Percentiles rank a stretch among this genome's conserved stretches.
These are phyloP conservation scores for Tillus elongatus DNA, from an alignment of 2,888 invertebrate species.

Conservation along the genomic window DNA sequence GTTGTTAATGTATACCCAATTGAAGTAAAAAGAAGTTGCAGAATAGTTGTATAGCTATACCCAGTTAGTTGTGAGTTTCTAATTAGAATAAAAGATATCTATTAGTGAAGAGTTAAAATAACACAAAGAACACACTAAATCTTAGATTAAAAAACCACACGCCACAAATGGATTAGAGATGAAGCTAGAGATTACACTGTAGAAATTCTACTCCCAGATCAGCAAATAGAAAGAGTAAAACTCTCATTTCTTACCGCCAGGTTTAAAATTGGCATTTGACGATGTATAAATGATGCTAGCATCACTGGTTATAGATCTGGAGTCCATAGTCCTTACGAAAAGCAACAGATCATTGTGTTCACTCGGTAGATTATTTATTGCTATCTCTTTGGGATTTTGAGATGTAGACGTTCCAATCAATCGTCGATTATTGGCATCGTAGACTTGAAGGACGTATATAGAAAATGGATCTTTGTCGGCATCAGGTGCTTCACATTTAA, in stretches of 20 bases:
- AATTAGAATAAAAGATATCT: no score
- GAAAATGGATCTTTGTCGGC: slow-evolving; percentile 28
- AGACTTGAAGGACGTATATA: slow-evolving; percentile 47
- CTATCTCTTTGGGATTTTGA: slow-evolving; percentile 41
- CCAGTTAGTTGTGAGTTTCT: no score
- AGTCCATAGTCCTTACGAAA: slow-evolving; percentile 45
- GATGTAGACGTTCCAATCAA: slow-evolving; percentile 46
- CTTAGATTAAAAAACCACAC: no score
- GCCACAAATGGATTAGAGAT: no score
- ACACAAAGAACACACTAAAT: no score
- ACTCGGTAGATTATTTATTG: slow-evolving; percentile 42
- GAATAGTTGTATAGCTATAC: no score
- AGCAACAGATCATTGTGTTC: slow-evolving; percentile 41
- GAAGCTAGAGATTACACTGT: no score
- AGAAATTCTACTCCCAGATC: no score
- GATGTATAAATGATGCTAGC: slow-evolving; percentile 45
- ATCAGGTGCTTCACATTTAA: slow-evolving; percentile 43
- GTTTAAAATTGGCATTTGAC: slow-evolving; percentile 22
- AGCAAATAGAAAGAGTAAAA: no score
- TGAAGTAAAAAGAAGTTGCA: no score
- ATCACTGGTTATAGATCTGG: slow-evolving; percentile 44
- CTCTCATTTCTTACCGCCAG: slow-evolving; percentile 28
- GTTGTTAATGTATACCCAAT: no score
- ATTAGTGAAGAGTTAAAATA: no score
- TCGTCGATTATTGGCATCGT: slow-evolving; percentile 44